Evolutionary conservation across 2,888 invertebrate species (phyloP).

Genomic region (Crematogaster levior): DNA sequence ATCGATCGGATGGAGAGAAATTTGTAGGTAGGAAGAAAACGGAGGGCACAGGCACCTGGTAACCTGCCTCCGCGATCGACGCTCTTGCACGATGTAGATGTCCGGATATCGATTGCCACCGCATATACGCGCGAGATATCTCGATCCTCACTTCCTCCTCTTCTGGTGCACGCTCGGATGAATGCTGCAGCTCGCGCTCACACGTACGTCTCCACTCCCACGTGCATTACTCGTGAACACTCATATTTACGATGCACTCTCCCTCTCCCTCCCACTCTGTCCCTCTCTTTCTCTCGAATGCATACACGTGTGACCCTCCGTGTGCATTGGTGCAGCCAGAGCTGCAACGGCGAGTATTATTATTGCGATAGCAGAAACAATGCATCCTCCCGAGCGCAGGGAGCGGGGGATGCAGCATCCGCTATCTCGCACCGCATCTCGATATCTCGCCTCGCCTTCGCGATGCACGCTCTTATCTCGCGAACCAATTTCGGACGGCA

Average conservation of each 20-base stretch:
- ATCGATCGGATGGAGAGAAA: slow-evolving; percentile 1
- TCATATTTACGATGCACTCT: slow-evolving; percentile 38
- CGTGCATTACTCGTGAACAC: slow-evolving; percentile 31
- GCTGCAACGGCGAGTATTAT: slow-evolving; percentile 71
- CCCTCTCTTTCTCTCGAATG: slow-evolving; percentile 10
- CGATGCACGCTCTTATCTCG: slow-evolving; percentile 66
- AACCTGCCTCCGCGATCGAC: slow-evolving; percentile 33
- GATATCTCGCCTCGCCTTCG: slow-evolving; percentile 49
- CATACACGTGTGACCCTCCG: slow-evolving; percentile 41
- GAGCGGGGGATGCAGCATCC: slow-evolving; percentile 54
- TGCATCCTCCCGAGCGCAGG: slow-evolving; percentile 55
- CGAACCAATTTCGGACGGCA: slow-evolving; percentile 63
- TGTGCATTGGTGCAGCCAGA: slow-evolving; percentile 57
- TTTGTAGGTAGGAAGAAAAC: slow-evolving; percentile 27
- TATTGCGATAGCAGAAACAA: slow-evolving; percentile 78
- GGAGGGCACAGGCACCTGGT: slow-evolving; percentile 20
- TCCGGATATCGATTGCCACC: slow-evolving; percentile 76
- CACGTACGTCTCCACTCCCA: neutral
- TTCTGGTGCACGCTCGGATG: neutral
- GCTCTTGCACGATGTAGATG: slow-evolving; percentile 73
- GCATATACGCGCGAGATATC: slow-evolving; percentile 69
- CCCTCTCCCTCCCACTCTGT: neutral
- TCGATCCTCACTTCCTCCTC: slow-evolving; percentile 66
- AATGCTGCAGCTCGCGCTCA: slow-evolving; percentile 7
- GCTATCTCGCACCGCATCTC: slow-evolving; percentile 71